Percentiles rank a stretch among this genome's conserved stretches.
Evolutionary conservation across 2,797 vertebrate genomes (phyloP).

Genomic region (Muraenolepis orangiensis): DNA sequence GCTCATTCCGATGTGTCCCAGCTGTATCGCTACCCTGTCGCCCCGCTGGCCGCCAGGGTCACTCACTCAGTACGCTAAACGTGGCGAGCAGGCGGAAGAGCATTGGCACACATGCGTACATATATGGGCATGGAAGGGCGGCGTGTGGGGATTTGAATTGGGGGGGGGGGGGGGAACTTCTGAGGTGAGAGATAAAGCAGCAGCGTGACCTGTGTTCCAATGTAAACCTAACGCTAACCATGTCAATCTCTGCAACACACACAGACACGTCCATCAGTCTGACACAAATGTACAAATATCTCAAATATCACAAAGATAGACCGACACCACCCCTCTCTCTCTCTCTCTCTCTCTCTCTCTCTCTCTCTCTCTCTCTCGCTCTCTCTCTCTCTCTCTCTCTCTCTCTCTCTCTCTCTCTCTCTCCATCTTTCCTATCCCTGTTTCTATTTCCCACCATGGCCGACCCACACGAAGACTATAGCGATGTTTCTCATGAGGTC

Average conservation of each 20-base stretch:
- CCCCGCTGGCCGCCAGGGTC: background rate
- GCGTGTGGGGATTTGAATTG: no score
- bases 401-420: no score
- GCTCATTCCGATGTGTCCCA: background rate
- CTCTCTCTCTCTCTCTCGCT: no score
- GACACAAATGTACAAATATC: constrained; percentile 3
- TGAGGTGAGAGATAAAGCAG: constrained; percentile 31
- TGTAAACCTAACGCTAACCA: no score
- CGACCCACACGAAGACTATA: no score
- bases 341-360: no score
- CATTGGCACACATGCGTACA: background rate
- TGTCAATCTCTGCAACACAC: no score
- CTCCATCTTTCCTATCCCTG: no score
- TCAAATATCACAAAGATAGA: background rate
- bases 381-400: no score
- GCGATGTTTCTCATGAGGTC: no score
- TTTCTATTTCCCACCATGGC: no score
- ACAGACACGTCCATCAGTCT: background rate
- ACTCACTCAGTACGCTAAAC: constrained; percentile 9
- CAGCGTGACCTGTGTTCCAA: constrained; percentile 27
- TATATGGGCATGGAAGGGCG: background rate
- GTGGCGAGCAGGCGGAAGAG: background rate
- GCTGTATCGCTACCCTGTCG: constrained; percentile 6
- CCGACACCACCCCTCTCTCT: constrained; percentile 12
- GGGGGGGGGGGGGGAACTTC: constrained; percentile 21